Evolutionary conservation across 2,113 vertebrate genomes (phyloP), one percentile per base, ranked within the genome.

Genomic region (Egretta garzetta): DNA sequence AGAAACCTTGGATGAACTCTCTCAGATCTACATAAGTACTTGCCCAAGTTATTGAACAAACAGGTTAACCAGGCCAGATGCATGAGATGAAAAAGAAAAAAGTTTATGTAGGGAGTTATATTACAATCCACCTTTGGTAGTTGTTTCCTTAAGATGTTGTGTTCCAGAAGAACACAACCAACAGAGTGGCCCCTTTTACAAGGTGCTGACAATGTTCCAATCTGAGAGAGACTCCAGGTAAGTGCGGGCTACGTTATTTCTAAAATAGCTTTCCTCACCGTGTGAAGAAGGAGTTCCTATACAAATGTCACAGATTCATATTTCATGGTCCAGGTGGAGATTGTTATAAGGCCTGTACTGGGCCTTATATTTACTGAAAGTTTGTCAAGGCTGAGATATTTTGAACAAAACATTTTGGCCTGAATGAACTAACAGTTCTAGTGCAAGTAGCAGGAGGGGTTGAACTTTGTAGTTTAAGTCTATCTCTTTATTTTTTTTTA

Each of bases 251-350:
- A 13, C 2, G 9, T 63, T 71, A 41, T 82, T 75, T 56, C n/a
- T 63, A 30, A 53, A 55, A 55, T 64, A 76, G 50, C 1, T 9
- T 86, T 52, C 11, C 24, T 58, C 19, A 21, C 16, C 71, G 16
- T 0, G 0, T 50, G 8, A 8, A 90, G 19, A 6, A 4, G 3
- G 14, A 68, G 21, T 33, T 75, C 16, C 17, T 75, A 37, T 7
- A 41, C 6, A 88, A 55, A 88, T 39, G 5, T 7, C 33, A 62
- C 15, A 73, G 17, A 23, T 56, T n/a, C 8, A 58, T 11, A 32
- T 80, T 62, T 73, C 19, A 56, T 19, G 4, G 3, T 32, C 16
- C 1, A 2, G 1, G 4, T 49, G 30, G 8, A 90, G 30, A 60
- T 12, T 43, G 10, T 41, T 92, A n/a, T n/a, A n/a, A n/a, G n/a